Base-by-base conservation (phyloP, 2,113 vertebrate genomes). In the Hystrix cristata region DNA sequence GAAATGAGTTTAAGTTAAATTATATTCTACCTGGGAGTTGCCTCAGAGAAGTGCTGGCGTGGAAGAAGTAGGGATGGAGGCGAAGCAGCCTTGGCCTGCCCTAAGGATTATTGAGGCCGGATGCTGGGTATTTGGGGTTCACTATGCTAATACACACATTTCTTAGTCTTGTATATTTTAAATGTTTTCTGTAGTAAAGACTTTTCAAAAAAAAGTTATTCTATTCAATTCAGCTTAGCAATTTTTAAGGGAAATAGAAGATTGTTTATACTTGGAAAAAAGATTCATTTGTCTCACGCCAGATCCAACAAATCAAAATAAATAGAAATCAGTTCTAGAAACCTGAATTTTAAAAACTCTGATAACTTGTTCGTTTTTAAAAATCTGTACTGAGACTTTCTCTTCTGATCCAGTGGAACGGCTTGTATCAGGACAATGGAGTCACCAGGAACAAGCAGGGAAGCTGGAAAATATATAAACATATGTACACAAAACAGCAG, bases 81-180 rank as follows among this genome's bases (percentile, higher is more conserved):
- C 31, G 29, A 34, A 34, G 69, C 69, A 38, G 9, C 5, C 5
- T 21, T 14, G 12, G n/a, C 53, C 51, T 5, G 18, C 2, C 19
- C 3, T 31, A 15, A 59, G 5, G 7, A 74, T 46, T 0, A 0
- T 4, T 31, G 27, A 25, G 38, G 15, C 69, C 2, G 21, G 69
- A 15, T 46, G 31, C 6, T n/a, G 23, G 34, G 23, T 18, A 8
- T 31, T 15, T 8, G 29, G 43, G 34, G 34, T 12, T 65, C 48
- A 21, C 13, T 29, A 0, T 8, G 15, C 23, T 43, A 48, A 23
- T 8, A 14, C 13, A 76, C 27, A 34, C 59, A 8, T 16, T 38
- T 2, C 7, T 31, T 38, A n/a, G 21, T 7, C 46, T 64, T 11
- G 9, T 3, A 34, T 5, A n/a, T 27, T 19, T 19, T 5, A 29